Conservation (phyloP, 2,113 vertebrate species). For the Abramis brama region DNA sequence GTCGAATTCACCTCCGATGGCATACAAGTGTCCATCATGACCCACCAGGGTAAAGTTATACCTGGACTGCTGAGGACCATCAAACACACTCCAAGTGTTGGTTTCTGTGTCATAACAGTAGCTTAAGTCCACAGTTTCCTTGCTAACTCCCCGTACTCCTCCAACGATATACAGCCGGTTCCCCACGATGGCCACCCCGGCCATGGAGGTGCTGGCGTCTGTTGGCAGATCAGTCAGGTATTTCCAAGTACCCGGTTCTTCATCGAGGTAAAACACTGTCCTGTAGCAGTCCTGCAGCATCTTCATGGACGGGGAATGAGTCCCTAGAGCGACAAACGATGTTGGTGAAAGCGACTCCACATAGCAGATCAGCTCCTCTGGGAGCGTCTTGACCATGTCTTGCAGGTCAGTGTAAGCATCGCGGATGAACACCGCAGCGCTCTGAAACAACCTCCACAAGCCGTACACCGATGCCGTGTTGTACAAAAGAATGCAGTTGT, state of each 20-base stretch:
- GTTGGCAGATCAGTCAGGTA: conserved; percentile 85
- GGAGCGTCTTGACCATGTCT: conserved; percentile 74
- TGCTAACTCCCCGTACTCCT: conserved; percentile 84
- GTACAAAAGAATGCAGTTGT: conserved; percentile 89
- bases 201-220: conserved; percentile 89
- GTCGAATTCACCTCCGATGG: conserved; percentile 86
- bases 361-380: conserved; percentile 80
- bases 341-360: conserved; percentile 81
- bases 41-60: conserved; percentile 85
- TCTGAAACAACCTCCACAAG: conserved; percentile 78
- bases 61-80: conserved; percentile 87
- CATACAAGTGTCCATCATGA: conserved; percentile 82
- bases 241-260: conserved; percentile 84
- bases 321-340: conserved; percentile 84
- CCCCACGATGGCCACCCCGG: conserved; percentile 86
- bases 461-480: conserved; percentile 85
- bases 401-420: conserved; percentile 80
- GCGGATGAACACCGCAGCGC: conserved; percentile 82
- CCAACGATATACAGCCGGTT: conserved; percentile 92
- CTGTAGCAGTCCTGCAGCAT: conserved; percentile 86
- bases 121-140: conserved; percentile 85
- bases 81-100: conserved; percentile 81
- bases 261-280: conserved; percentile 88
- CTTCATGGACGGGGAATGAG: conserved; percentile 86
- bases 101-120: conserved; percentile 85